Conservation (phyloP, 2,888 invertebrate species). For the Spodoptera littoralis region DNA sequence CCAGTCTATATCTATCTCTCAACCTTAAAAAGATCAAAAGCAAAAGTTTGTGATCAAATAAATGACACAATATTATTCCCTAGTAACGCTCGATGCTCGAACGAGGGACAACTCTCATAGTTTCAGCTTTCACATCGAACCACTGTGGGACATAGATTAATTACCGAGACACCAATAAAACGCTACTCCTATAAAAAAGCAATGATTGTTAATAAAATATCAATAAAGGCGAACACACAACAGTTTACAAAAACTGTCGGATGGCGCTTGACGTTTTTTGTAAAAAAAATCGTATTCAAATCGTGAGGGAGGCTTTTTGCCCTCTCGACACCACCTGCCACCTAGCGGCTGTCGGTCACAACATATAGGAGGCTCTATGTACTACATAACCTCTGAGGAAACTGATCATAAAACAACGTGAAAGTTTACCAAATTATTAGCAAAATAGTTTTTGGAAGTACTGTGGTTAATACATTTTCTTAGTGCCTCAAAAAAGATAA, state of each 20-base stretch:
- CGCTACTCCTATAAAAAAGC: constrained; percentile 58
- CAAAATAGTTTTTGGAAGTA: too few species aligned
- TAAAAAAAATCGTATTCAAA: constrained; percentile 76
- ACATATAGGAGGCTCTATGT: constrained; percentile 46
- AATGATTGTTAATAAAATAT: constrained; percentile 65
- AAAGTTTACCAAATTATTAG: too few species aligned
- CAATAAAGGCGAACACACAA: constrained; percentile 58
- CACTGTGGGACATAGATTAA: constrained; percentile 39
- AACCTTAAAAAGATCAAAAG: too few species aligned
- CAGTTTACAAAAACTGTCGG: constrained; percentile 57
- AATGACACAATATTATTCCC: too few species aligned
- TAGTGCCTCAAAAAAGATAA: too few species aligned
- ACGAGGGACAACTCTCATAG: background rate
- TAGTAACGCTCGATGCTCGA: too few species aligned
- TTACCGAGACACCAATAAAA: constrained; percentile 51
- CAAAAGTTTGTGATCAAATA: too few species aligned
- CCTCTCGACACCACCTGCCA: constrained; percentile 72
- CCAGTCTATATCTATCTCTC: too few species aligned
- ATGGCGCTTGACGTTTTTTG: constrained; percentile 56
- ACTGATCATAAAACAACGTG: background rate
- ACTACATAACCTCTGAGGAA: constrained; percentile 17
- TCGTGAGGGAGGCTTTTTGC: constrained; percentile 71
- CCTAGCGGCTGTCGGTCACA: constrained; percentile 56
- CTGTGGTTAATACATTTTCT: too few species aligned
- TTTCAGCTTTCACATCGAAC: constrained; percentile 29